Percentiles rank a stretch among this genome's conserved stretches.
Conservation (phyloP, 2,797 vertebrate species). For the Silurus aristotelis region DNA sequence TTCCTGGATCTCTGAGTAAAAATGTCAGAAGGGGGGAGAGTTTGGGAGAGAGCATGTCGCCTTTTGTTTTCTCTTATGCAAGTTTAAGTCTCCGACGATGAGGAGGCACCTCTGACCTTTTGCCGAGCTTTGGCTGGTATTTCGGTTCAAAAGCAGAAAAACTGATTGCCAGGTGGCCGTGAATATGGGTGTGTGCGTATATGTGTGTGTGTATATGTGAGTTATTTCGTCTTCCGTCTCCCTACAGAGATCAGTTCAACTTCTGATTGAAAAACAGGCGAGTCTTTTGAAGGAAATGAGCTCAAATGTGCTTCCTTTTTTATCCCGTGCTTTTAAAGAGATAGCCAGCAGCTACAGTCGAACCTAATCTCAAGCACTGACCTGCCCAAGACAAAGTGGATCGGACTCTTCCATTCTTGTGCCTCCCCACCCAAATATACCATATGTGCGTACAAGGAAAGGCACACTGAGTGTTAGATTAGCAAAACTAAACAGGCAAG, state of each 20-base stretch:
- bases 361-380: constrained; percentile 40
- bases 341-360: constrained; percentile 11
- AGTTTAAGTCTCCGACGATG: constrained; percentile 50
- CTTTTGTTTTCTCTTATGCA: constrained; percentile 45
- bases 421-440: background rate
- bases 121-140: constrained; percentile 51
- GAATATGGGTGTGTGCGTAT: constrained; percentile 1
- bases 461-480: constrained; percentile 34
- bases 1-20: constrained; percentile 46
- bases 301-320: constrained; percentile 35
- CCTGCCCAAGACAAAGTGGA: constrained; percentile 46
- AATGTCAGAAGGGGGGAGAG: constrained; percentile 47
- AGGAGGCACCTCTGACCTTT: constrained; percentile 49
- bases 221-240: constrained; percentile 28
- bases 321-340: constrained; percentile 43
- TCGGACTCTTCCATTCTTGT: constrained; percentile 29
- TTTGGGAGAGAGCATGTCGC: background rate
- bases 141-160: constrained; percentile 55
- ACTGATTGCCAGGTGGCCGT: constrained; percentile 29
- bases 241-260: constrained; percentile 27
- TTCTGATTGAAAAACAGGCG: constrained; percentile 27
- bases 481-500: constrained; percentile 46
- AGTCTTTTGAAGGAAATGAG: constrained; percentile 45
- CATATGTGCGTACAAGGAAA: background rate
- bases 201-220: background rate